These are phyloP conservation scores for Apogon talboti DNA, from an alignment of 2,797 vertebrate species.

Conservation along the genomic window DNA sequence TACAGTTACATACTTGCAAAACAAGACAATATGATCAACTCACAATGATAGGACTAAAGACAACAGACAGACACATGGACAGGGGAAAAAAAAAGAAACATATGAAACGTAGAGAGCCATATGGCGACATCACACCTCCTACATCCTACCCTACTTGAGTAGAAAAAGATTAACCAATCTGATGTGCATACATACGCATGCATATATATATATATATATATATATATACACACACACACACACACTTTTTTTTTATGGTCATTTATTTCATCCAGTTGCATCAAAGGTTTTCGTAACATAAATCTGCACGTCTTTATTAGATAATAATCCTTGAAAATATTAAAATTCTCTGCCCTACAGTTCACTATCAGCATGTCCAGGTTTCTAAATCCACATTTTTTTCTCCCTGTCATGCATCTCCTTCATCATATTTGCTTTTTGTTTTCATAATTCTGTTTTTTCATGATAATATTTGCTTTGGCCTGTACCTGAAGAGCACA, in stretches of 20 bases:
- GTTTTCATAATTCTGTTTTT: constrained; percentile 67
- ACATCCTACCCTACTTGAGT: too few species aligned
- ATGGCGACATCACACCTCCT: too few species aligned
- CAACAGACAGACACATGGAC: too few species aligned
- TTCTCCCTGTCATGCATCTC: constrained; percentile 32
- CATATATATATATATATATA: too few species aligned
- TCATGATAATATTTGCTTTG: constrained; percentile 78
- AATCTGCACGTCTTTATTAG: constrained; percentile 15
- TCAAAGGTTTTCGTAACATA: constrained; percentile 15
- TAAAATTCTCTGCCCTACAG: constrained; percentile 8
- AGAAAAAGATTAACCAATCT: too few species aligned
- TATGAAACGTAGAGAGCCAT: too few species aligned
- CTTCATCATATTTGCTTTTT: constrained; percentile 59
- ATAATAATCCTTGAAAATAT: constrained; percentile 24
- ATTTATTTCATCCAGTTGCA: constrained; percentile 22
- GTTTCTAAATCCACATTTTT: constrained; percentile 17
- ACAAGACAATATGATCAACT: too few species aligned
- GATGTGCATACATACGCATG: too few species aligned
- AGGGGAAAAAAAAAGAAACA: too few species aligned
- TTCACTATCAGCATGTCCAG: constrained; percentile 22
- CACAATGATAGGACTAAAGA: too few species aligned
- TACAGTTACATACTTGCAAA: too few species aligned
- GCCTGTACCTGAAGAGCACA: constrained; percentile 65
- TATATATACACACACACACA: too few species aligned
- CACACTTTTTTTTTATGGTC: constrained; percentile 21